Evolutionary conservation across 2,113 vertebrate genomes (phyloP).

Genomic region (Sylvietta virens): DNA sequence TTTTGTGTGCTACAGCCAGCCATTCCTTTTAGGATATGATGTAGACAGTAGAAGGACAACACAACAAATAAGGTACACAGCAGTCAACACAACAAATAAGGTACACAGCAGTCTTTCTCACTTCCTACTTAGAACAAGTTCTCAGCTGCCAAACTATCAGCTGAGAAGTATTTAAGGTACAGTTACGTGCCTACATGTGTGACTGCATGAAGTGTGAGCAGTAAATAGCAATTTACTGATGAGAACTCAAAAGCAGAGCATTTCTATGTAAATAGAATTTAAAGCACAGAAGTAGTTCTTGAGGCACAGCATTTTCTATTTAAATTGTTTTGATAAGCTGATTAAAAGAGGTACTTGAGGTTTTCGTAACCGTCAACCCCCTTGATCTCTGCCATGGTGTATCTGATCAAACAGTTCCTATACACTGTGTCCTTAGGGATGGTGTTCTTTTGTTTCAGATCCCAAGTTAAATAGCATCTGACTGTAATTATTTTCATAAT

Average conservation of each 20-base stretch:
- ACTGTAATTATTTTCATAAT: constrained; percentile 10
- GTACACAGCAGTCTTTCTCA: background rate
- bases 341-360: constrained; percentile 21
- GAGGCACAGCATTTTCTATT: background rate
- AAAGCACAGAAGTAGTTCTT: background rate
- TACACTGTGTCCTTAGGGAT: background rate
- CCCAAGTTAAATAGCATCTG: background rate
- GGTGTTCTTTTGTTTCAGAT: constrained; percentile 17
- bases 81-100: background rate
- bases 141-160: background rate
- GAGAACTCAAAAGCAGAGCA: background rate
- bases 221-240: background rate
- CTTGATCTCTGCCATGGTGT: constrained; percentile 8
- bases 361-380: background rate
- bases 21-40: background rate
- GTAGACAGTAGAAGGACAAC: background rate
- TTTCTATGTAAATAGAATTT: background rate
- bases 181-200: background rate
- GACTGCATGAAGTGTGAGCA: background rate
- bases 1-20: background rate
- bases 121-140: background rate
- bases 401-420: background rate
- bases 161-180: background rate
- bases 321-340: constrained; percentile 9
- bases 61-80: background rate